Evolutionary conservation across 2,113 vertebrate genomes (phyloP), one percentile per base, ranked within the genome.

Genomic region (Motacilla tschutschensis): DNA sequence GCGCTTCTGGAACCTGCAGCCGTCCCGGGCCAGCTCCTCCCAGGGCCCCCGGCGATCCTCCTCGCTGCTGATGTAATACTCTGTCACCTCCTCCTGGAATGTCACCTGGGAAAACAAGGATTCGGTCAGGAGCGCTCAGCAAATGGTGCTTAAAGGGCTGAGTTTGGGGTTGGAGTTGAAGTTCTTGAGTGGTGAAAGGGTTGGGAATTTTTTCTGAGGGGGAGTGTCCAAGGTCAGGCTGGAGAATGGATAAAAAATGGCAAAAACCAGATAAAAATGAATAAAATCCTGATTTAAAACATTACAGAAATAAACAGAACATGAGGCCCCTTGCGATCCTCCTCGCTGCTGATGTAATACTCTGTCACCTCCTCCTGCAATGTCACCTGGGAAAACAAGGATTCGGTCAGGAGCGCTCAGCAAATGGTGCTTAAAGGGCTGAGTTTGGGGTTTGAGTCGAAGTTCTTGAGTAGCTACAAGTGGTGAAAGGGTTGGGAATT

Each of bases 21-120:
- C 97, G 59, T 99, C 99, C 9, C 99, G 96, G 0, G 99, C 99
- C 43, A 98, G 91, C 97, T 99, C 97, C 86, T 99, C 99, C 99
- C 99, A 99, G 5, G 98, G 99, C 16, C 99, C 98, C 22, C 93
- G 97, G 1, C 99, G 97, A 48, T 99, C 98, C 95, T 99, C 99
- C 79, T 99, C 98, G 5, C 94, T 93, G 93, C 98, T 98, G 46
- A 98, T 81, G 14, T 98, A 98, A 96, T 99, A 98, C 95, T 98
- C 98, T 3, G 98, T 98, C 47, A 99, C 98, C 29, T 98, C 88
- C 8, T 99, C 98, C 28, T 96, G 94, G 96, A 99, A 99, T 20
- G 98, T 98, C 13, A 99, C 99, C 99, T 99, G 94, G 16, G 85
- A 91, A 38, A 83, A 15, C 3, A 14, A 9, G 5, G 4, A 10